Conservation (phyloP, 2,797 vertebrate species). For the Thunnus albacares region DNA sequence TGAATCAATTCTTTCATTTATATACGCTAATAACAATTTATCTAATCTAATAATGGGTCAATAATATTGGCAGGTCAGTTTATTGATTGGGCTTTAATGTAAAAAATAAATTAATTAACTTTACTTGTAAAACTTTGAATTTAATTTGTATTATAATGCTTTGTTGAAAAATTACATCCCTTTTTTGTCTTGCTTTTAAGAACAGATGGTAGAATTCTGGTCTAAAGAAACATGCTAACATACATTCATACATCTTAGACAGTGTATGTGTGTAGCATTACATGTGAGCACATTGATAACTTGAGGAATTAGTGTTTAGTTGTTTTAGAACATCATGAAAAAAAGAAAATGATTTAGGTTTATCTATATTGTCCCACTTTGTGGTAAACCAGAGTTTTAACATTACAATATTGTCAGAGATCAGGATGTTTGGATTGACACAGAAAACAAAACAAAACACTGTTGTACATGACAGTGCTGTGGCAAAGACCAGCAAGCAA, state of each 20-base stretch:
- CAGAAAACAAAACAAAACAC: background rate
- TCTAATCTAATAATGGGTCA: too few relatives aligned
- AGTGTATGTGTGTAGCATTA: background rate
- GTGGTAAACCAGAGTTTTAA: background rate
- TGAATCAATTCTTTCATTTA: too few relatives aligned
- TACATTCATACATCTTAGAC: too few relatives aligned
- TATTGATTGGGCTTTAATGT: background rate
- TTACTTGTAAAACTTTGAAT: too few relatives aligned
- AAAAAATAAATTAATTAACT: background rate
- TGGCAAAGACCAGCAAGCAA: background rate
- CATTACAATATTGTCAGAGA: background rate
- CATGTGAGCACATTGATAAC: background rate
- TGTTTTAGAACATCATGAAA: background rate
- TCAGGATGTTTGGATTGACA: background rate
- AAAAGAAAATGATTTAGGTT: background rate
- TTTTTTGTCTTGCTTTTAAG: background rate
- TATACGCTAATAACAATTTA: too few relatives aligned
- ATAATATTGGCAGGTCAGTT: too few relatives aligned
- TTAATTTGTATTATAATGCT: too few relatives aligned
- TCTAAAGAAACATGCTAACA: background rate
- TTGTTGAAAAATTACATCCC: too few relatives aligned
- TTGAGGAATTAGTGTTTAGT: background rate
- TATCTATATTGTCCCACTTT: background rate
- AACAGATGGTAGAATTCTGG: background rate
- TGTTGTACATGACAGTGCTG: conserved; percentile 25